These are phyloP conservation scores for Prochilodus magdalenae DNA, from an alignment of 2,113 vertebrate species.

Conservation along the genomic window DNA sequence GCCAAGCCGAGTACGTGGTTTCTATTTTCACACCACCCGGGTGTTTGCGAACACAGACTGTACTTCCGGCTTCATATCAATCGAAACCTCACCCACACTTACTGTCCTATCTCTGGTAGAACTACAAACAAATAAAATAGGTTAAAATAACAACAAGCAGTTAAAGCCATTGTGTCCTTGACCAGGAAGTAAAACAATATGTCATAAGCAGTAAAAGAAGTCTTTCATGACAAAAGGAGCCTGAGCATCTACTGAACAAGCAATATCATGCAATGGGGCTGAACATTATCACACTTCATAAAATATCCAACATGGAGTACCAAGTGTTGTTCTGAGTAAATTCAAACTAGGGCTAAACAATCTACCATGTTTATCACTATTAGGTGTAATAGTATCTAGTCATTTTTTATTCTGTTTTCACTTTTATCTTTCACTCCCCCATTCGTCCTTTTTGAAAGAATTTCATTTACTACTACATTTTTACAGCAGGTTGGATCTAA, in stretches of 20 bases:
- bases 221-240: not conserved
- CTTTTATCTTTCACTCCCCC: no score
- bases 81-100: not conserved
- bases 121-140: not conserved
- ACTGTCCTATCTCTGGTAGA: not conserved
- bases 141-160: not conserved
- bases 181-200: not conserved
- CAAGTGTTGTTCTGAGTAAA: not conserved
- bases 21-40: conserved; percentile 5
- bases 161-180: not conserved
- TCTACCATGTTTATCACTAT: not conserved
- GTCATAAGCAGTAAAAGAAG: not conserved
- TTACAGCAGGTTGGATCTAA: no score
- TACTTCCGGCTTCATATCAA: conserved; percentile 21
- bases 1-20: not conserved
- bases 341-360: not conserved
- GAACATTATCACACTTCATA: not conserved
- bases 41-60: not conserved
- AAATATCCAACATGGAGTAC: not conserved
- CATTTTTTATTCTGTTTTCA: no score
- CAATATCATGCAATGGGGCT: not conserved
- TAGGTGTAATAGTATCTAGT: not conserved
- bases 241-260: not conserved
- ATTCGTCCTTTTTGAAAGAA: no score
- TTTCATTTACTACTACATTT: no score